These are phyloP conservation scores for Lipotes vexillifer DNA, from an alignment of 2,113 vertebrate species.

Conservation along the genomic window DNA sequence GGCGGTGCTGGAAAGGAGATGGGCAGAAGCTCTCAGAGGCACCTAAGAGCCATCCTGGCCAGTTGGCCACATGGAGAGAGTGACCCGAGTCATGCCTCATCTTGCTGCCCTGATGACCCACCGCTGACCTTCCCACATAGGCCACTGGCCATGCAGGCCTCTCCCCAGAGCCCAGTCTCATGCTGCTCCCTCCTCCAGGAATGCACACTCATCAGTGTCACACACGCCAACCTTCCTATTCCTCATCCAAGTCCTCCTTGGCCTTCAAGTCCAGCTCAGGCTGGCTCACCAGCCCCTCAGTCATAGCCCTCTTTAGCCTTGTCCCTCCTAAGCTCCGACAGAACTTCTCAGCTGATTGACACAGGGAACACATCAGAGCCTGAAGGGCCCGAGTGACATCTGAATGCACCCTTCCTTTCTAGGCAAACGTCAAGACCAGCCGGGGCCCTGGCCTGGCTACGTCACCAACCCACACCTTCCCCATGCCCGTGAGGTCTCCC, in stretches of 20 bases:
- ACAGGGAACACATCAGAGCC: not conserved
- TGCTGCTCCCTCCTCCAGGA: fast-evolving
- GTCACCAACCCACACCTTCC: not conserved
- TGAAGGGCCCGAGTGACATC: no score
- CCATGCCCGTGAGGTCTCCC: no score
- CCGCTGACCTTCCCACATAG: not conserved
- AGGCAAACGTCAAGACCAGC: not conserved
- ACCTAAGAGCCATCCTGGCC: fast-evolving
- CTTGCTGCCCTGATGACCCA: not conserved
- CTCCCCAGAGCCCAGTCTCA: not conserved
- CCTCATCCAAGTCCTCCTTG: not conserved
- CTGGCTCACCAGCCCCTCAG: not conserved
- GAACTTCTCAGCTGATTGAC: not conserved
- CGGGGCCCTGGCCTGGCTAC: not conserved
- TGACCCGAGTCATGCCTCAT: fast-evolving
- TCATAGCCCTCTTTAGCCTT: not conserved
- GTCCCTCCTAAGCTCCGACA: not conserved
- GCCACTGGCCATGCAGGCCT: not conserved
- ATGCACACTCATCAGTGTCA: no score
- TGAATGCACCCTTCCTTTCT: not conserved
- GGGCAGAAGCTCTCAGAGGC: no score
- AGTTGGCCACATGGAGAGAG: fast-evolving
- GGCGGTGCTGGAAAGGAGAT: not conserved
- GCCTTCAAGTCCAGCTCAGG: not conserved
- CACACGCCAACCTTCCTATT: fast-evolving